These are phyloP conservation scores for Orius laevigatus DNA, from an alignment of 1,140 invertebrate species.

Conservation along the genomic window DNA sequence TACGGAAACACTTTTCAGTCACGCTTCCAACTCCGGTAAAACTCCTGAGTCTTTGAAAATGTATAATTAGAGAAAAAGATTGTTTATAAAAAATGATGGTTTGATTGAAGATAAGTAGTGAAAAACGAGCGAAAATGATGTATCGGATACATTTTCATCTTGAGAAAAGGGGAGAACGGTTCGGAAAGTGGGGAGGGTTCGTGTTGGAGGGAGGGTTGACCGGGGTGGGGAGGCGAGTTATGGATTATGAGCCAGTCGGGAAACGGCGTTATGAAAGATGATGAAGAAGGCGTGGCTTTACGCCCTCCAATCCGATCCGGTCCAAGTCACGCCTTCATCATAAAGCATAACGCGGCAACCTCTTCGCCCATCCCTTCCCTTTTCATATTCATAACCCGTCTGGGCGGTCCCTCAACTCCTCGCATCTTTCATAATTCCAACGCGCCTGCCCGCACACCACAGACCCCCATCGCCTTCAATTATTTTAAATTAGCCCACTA, in stretches of 20 bases:
- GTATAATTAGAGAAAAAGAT: no score
- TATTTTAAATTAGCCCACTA: no score
- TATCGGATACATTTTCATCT: no score
- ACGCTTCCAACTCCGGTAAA: no score
- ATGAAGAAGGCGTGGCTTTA: constrained; percentile 1
- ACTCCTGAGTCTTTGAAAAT: no score
- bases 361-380: not conserved
- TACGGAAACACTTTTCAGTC: no score
- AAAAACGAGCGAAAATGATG: not conserved
- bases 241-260: not conserved
- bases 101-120: no score
- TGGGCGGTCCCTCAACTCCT: not conserved
- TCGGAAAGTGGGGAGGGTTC: no score
- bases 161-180: no score
- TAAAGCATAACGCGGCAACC: constrained; percentile 5
- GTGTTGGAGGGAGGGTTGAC: not conserved
- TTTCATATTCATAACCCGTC: constrained; percentile 10
- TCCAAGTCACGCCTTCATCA: constrained; percentile 3
- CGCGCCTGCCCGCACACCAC: not conserved
- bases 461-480: no score
- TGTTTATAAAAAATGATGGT: no score
- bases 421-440: not conserved
- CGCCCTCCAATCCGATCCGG: not conserved
- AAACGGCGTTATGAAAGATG: constrained; percentile 5
- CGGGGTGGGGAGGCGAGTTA: not conserved